Base-by-base conservation (phyloP, 1,140 invertebrate species). In the Drosophila truncata region DNA sequence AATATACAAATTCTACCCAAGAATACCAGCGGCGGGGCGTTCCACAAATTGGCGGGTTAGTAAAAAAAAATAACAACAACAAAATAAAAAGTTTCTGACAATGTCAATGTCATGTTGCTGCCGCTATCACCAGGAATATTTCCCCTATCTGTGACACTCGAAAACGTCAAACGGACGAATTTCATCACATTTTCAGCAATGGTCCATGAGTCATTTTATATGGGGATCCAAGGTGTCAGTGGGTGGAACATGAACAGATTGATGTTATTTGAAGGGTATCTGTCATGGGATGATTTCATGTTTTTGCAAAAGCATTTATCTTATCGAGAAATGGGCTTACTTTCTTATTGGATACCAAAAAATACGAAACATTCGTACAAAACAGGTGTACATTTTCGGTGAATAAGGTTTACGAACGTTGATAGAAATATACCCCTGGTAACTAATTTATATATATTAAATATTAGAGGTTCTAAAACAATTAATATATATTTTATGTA, bases 1-100 rank as follows among this genome's bases (percentile, higher is more conserved):
- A 77, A 50, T 78, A 57, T 76, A 75, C 39, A 66, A 62, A 73
- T 74, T 60, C 23, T 60, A 46, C n/a, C 23, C 20, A 33, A 29
- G 29, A 37, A 27, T 29, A n/a, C 14, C 33, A 35, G 14, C 35
- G 42, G 27, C 37, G n/a, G 72, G 23, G 52, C 31, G 37, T 33
- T 25, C 16, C 18, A 35, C 18, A 18, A 75, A 75, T 29, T 54
- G n/a, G 13, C 11, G 23, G 33, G 37, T 58, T 29, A 47, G 18
- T 23, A 16, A 13, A 44, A 35, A 29, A 42, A 37, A 29, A 47
- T 10, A 49, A 16, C 3, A 16, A 16, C n/a, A 46, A 25, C 1
- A 18, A 10, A 14, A 44, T 11, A 18, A n/a, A 50, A 31, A 14
- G 65, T 9, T 31, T 54, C 31, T 11, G 42, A 11, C 61, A 41